Evolutionary conservation across 2,113 vertebrate genomes (phyloP).

Genomic region (Egretta garzetta): DNA sequence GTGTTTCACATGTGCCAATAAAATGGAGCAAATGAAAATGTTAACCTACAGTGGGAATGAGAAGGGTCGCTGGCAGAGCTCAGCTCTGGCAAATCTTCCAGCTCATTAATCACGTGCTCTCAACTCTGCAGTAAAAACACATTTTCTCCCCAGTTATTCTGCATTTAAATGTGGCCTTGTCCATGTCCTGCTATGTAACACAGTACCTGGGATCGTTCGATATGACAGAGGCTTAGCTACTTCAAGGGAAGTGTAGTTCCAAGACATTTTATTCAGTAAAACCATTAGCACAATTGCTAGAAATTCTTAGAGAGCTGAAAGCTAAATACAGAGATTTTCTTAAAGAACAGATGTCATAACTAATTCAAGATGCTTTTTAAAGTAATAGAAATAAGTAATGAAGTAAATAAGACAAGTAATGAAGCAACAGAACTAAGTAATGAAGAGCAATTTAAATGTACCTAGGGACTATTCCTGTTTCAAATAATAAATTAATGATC

Average conservation of each 20-base stretch:
- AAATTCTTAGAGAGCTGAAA: not conserved
- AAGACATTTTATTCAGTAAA: not conserved
- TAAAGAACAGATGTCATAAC: not conserved
- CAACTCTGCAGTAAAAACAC: not conserved
- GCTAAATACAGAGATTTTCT: not conserved
- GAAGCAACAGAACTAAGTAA: not conserved
- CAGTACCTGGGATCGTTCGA: not conserved
- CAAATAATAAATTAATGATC: not conserved
- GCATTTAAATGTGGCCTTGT: not conserved
- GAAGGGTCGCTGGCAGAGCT: not conserved
- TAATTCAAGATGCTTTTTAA: not conserved
- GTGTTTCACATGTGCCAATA: not conserved
- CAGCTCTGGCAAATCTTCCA: not conserved
- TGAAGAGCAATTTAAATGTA: not conserved
- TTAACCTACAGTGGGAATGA: not conserved
- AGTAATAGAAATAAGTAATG: not conserved
- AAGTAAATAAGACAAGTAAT: not conserved
- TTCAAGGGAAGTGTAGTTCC: not conserved
- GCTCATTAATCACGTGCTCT: not conserved
- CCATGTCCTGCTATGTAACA: not conserved
- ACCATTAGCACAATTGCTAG: not conserved
- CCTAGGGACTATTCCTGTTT: not conserved
- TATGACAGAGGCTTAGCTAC: not conserved
- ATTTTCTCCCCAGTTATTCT: not conserved
- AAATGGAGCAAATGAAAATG: accelerated